These are phyloP conservation scores for Polylopha cassiicola DNA, from an alignment of 2,888 invertebrate species.

Conservation along the genomic window DNA sequence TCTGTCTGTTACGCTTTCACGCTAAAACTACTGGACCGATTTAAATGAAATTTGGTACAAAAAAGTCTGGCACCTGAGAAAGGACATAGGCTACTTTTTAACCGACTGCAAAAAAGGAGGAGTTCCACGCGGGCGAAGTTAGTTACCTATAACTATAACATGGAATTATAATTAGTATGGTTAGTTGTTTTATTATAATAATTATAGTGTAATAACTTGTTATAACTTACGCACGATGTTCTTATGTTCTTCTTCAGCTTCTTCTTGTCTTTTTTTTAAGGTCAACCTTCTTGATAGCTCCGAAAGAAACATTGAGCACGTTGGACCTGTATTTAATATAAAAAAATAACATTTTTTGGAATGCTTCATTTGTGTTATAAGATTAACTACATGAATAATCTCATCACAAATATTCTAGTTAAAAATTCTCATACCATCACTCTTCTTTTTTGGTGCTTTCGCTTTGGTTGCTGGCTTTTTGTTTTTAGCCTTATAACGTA, in stretches of 20 bases:
- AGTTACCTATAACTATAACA: conserved; percentile 6
- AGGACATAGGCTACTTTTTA: no score
- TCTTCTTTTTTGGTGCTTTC: conserved; percentile 53
- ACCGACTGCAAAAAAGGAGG: not conserved
- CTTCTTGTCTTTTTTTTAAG: conserved; percentile 47
- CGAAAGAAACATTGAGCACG: conserved; percentile 64
- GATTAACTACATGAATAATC: not conserved
- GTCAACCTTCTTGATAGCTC: conserved; percentile 57
- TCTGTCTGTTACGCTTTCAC: no score
- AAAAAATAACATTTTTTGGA: not conserved
- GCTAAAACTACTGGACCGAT: no score
- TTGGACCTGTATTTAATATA: conserved; percentile 43
- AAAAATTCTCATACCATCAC: conserved; percentile 55
- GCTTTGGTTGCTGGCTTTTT: conserved; percentile 51
- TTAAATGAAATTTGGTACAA: no score
- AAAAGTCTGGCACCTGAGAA: no score
- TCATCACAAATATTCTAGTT: no score
- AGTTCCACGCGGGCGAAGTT: no score
- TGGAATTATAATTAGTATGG: conserved; percentile 7
- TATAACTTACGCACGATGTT: conserved; percentile 59
- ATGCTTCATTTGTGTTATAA: not conserved
- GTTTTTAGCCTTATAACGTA: conserved; percentile 50
- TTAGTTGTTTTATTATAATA: not conserved
- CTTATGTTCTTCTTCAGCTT: conserved; percentile 41
- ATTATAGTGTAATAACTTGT: not conserved